These are phyloP conservation scores for Microcebus jonahi DNA, from an alignment of 2,113 vertebrate genomes.

Conservation along the genomic window DNA sequence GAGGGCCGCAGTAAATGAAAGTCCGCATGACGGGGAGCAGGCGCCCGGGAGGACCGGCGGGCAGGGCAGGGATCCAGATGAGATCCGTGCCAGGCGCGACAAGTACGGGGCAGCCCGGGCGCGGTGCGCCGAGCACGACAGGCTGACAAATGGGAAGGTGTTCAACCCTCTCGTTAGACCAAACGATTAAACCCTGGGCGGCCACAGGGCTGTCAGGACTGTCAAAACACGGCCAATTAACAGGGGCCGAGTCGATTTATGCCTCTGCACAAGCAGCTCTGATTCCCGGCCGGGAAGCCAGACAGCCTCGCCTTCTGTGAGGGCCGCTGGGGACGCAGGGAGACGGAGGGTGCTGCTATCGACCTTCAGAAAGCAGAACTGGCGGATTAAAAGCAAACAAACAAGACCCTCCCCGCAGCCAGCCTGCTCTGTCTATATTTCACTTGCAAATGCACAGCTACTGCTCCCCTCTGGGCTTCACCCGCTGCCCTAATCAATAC, in stretches of 20 bases:
- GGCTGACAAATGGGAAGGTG: background rate
- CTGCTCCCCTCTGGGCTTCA: background rate
- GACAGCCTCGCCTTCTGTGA: background rate
- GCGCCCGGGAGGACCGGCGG: background rate
- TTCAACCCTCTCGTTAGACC: background rate
- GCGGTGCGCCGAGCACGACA: background rate
- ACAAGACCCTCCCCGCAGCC: background rate
- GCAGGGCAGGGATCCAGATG: conserved; percentile 16
- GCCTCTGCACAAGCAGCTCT: background rate
- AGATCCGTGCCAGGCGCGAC: background rate
- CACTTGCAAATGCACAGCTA: background rate
- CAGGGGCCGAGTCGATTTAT: background rate
- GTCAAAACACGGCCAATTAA: background rate
- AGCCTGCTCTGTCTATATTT: background rate
- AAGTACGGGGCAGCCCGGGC: background rate
- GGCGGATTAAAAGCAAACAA: background rate
- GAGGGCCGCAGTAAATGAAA: conserved; percentile 20
- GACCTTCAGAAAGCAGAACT: background rate
- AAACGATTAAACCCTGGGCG: conserved; percentile 58
- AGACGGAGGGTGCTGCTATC: background rate
- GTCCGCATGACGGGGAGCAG: background rate
- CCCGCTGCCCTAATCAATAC: background rate
- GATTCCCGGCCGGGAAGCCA: background rate
- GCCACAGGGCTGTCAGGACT: background rate
- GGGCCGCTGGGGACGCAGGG: accelerated